These are phyloP conservation scores for Paramacrobiotus metropolitanus DNA, from an alignment of 1,140 invertebrate genomes.

Conservation along the genomic window DNA sequence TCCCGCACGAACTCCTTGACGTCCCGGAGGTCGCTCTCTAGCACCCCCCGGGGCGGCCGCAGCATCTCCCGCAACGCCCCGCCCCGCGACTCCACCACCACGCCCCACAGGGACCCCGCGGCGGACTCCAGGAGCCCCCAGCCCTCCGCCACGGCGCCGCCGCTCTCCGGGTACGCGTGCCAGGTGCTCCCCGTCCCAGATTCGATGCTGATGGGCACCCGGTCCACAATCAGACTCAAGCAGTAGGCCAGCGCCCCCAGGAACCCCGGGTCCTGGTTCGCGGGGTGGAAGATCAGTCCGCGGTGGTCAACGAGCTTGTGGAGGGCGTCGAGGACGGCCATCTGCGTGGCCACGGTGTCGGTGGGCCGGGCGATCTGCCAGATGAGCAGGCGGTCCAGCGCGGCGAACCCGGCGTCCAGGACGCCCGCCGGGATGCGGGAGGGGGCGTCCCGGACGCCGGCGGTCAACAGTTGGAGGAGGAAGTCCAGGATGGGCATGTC, in stretches of 20 bases:
- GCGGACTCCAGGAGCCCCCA: not conserved
- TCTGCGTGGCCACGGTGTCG: constrained; percentile 48
- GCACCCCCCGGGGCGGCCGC: not conserved
- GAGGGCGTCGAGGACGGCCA: constrained; percentile 67
- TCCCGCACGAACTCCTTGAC: not conserved
- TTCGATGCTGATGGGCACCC: not conserved
- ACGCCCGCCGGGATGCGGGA: not conserved
- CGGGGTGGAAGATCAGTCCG: constrained; percentile 16
- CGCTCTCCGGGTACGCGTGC: not conserved
- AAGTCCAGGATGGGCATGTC: constrained; percentile 22
- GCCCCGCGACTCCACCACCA: not conserved
- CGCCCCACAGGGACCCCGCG: not conserved
- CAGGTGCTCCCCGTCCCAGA: not conserved
- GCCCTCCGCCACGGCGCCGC: not conserved
- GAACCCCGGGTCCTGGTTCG: constrained; percentile 1
- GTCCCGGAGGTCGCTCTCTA: not conserved
- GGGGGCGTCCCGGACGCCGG: not conserved
- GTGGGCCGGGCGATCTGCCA: constrained; percentile 73
- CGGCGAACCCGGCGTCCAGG: constrained; percentile 34
- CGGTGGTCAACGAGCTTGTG: constrained; percentile 64
- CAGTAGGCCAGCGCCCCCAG: not conserved
- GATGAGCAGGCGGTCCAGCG: constrained; percentile 73
- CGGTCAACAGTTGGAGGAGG: constrained; percentile 13
- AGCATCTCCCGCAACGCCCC: not conserved
- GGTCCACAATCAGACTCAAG: not conserved